These are phyloP conservation scores for Bufo gargarizans DNA, from an alignment of 2,113 vertebrate species.

Conservation along the genomic window DNA sequence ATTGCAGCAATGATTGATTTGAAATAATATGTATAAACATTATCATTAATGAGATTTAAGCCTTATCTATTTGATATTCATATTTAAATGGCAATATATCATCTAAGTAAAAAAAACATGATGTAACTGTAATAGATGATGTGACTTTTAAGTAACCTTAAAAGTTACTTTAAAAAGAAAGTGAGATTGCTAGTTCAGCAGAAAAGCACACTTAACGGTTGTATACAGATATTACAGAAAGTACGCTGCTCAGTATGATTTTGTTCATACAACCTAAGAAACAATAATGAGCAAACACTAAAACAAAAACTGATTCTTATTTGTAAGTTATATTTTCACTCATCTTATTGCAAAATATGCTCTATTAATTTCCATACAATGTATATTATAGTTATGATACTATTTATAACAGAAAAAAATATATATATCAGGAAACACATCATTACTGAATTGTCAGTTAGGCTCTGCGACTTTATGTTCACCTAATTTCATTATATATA, in stretches of 20 bases:
- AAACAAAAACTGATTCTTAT: too few species aligned
- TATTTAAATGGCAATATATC: slow-evolving; percentile 44
- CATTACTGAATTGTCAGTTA: too few species aligned
- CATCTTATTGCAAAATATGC: too few species aligned
- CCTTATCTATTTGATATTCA: slow-evolving; percentile 46
- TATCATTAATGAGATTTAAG: slow-evolving; percentile 50
- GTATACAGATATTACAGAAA: neutral
- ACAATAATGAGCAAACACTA: neutral
- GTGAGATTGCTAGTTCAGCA: slow-evolving; percentile 6
- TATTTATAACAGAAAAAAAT: too few species aligned
- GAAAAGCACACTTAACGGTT: neutral
- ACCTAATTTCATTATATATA: too few species aligned
- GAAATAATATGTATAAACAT: slow-evolving; percentile 42
- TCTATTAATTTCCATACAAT: too few species aligned
- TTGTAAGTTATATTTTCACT: too few species aligned
- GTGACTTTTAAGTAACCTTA: slow-evolving; percentile 46
- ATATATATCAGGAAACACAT: too few species aligned
- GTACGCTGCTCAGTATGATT: neutral
- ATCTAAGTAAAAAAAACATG: slow-evolving; percentile 44
- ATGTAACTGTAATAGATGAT: slow-evolving; percentile 43
- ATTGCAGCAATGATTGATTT: slow-evolving; percentile 34
- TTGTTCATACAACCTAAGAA: neutral
- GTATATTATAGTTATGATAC: too few species aligned
- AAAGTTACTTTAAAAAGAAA: slow-evolving; percentile 27
- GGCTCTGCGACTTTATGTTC: too few species aligned